These are phyloP conservation scores for Pachypsylla venusta DNA, from an alignment of 1,140 invertebrate species.

Conservation along the genomic window DNA sequence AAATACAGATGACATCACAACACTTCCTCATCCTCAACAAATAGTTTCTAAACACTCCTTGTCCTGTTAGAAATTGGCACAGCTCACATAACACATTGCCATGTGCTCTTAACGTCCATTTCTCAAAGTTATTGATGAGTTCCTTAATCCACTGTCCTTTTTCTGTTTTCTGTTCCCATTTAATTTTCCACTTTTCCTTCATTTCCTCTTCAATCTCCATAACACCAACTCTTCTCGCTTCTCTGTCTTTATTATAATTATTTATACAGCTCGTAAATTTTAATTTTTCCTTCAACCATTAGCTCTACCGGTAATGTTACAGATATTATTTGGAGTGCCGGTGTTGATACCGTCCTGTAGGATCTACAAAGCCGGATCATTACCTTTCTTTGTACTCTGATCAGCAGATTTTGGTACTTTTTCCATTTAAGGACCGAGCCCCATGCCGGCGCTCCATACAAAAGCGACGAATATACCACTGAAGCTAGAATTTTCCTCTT, in stretches of 20 bases:
- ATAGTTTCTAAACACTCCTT: background rate
- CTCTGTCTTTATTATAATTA: too few relatives aligned
- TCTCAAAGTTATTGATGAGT: background rate
- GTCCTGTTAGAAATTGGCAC: background rate
- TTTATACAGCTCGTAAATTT: too few relatives aligned
- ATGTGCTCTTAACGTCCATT: background rate
- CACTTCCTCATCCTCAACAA: too few relatives aligned
- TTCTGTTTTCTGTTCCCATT: background rate
- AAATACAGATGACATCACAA: too few relatives aligned
- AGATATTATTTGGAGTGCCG: background rate
- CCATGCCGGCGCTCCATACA: background rate
- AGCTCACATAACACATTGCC: background rate
- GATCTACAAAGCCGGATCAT: background rate
- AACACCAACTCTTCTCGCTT: too few relatives aligned
- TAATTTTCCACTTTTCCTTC: conserved; percentile 4
- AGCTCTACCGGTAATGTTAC: background rate
- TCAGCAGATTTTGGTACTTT: background rate
- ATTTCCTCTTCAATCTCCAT: too few relatives aligned
- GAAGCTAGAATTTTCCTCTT: background rate
- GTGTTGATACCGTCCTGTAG: background rate
- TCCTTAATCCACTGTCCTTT: background rate
- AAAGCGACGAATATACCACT: background rate
- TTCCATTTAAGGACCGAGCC: background rate
- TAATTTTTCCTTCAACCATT: too few relatives aligned
- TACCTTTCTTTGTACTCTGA: background rate